These are phyloP conservation scores for Hippasteria phrygiana DNA, from an alignment of 53 echinoderm and acorn worm genomes.

Conservation along the genomic window DNA sequence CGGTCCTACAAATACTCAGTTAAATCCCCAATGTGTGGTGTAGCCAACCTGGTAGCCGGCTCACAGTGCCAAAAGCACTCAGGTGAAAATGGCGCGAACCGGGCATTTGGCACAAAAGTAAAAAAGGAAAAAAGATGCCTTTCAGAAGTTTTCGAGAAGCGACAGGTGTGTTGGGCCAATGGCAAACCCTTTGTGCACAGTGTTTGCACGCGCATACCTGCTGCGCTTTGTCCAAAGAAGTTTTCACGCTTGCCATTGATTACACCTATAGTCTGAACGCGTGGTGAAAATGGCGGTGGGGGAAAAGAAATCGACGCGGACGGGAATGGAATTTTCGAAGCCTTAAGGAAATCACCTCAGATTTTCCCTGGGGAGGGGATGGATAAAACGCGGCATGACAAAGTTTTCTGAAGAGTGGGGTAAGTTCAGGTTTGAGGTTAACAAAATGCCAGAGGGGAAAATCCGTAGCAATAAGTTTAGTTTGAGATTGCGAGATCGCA, in stretches of 20 bases:
- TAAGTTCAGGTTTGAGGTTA: background rate
- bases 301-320: background rate
- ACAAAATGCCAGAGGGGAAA: too few species aligned
- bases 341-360: background rate
- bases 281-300: background rate
- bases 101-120: background rate
- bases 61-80: background rate
- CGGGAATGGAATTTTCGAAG: background rate
- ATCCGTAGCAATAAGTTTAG: too few species aligned
- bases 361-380: background rate
- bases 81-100: conserved; percentile 14
- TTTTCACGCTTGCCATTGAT: background rate
- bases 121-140: background rate
- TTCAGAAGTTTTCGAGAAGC: background rate
- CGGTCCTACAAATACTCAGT: too few species aligned
- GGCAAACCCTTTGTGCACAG: conserved; percentile 14
- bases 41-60: too few species aligned
- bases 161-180: conserved; percentile 29
- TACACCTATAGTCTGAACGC: background rate
- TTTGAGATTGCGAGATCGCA: too few species aligned
- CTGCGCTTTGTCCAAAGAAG: conserved; percentile 5
- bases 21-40: too few species aligned
- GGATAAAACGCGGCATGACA: background rate
- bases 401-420: background rate
- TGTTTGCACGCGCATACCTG: conserved; percentile 35